These are phyloP conservation scores for Danio kyathit DNA, from an alignment of 2,797 vertebrate species.

Conservation along the genomic window DNA sequence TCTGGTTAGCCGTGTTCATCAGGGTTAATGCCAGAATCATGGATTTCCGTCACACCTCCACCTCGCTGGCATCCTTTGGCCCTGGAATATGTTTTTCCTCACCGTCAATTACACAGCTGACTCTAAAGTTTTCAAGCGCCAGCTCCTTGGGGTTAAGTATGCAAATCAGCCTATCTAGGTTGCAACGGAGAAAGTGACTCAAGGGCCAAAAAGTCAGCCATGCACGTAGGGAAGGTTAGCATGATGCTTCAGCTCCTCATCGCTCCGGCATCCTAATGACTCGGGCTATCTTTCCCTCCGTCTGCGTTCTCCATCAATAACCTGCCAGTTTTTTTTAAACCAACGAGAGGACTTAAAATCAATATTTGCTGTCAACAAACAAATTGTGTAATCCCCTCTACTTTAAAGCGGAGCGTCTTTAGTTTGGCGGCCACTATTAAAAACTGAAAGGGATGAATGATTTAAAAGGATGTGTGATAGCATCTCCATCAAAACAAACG, in stretches of 20 bases:
- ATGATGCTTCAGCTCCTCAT: slow-evolving; percentile 74
- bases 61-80: slow-evolving; percentile 25
- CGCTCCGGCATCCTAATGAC: slow-evolving; percentile 78
- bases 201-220: slow-evolving; percentile 33
- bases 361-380: slow-evolving; percentile 83
- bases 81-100: slow-evolving; percentile 41
- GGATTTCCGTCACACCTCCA: slow-evolving; percentile 42
- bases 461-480: slow-evolving; percentile 73
- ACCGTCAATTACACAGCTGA: slow-evolving; percentile 46
- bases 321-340: slow-evolving; percentile 68
- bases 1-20: slow-evolving; percentile 17
- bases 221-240: slow-evolving; percentile 63
- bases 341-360: slow-evolving; percentile 77
- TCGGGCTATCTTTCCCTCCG: slow-evolving; percentile 63
- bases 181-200: slow-evolving; percentile 18
- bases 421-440: slow-evolving; percentile 74
- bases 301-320: slow-evolving; percentile 74
- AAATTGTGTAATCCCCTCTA: slow-evolving; percentile 78
- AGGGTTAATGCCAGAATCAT: slow-evolving; percentile 25
- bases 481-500: slow-evolving; percentile 81
- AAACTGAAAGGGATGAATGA: slow-evolving; percentile 85
- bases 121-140: slow-evolving; percentile 31
- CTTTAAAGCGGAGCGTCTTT: slow-evolving; percentile 73
- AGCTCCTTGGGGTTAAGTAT: slow-evolving; percentile 43
- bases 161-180: slow-evolving; percentile 38